Percentiles rank a stretch among this genome's conserved stretches.
phyloP scores from a whole-genome alignment of 1,140 invertebrate genomes.

The Pogonus chalceus region DNA sequence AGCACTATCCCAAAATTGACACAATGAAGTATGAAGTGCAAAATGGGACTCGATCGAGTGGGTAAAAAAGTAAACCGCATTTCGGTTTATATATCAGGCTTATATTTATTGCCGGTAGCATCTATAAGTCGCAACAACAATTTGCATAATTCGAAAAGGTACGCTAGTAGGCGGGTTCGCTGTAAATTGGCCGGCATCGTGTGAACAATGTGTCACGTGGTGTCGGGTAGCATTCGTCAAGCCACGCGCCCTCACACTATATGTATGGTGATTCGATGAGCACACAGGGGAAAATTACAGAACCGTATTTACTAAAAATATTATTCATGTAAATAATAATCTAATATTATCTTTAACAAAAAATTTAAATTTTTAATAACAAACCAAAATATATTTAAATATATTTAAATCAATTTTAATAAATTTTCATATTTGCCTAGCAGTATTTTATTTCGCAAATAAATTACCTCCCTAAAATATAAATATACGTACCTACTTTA shows the following conservation, averaged over 20 bases:
- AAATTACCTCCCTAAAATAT: too few species aligned
- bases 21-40: too few species aligned
- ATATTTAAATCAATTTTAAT: neutral
- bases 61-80: too few species aligned
- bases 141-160: slow-evolving; percentile 3
- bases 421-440: too few species aligned
- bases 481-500: too few species aligned
- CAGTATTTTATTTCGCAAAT: too few species aligned
- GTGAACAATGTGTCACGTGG: slow-evolving; percentile 1
- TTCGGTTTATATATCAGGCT: too few species aligned
- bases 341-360: neutral
- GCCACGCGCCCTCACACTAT: neutral
- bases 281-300: neutral
- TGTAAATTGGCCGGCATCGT: neutral
- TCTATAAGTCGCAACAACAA: neutral
- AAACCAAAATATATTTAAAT: neutral
- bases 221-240: neutral
- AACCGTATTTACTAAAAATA: neutral
- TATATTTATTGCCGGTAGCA: slow-evolving; percentile 1
- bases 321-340: neutral
- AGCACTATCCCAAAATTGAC: too few species aligned
- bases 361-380: neutral
- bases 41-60: too few species aligned
- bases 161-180: neutral
- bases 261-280: neutral